Evolutionary conservation across 2,888 invertebrate genomes (phyloP), one percentile per base, ranked within the genome.

Genomic region (Drosophila neonasuta): DNA sequence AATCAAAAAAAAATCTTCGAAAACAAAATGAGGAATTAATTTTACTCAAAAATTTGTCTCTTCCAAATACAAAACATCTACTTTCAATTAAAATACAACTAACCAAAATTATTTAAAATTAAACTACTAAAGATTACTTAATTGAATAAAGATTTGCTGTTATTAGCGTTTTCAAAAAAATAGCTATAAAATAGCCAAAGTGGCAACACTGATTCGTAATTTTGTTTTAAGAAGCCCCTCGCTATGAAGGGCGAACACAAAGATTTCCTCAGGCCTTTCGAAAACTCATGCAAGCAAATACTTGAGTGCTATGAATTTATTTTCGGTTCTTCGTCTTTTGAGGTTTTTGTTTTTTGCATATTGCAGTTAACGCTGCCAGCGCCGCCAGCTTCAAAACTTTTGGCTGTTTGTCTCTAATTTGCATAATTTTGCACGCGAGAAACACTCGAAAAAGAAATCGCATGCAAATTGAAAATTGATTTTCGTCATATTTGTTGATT

Each of bases 381-480:
- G 9, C 20, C 41, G 49, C 32, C 52, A 54, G 48, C 42, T 59
- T 59, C 52, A 52, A 65, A 57, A 54, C 20, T 59, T 50, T 61
- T 56, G 39, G 39, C 15, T 50, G 17, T 55, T 67, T 76, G 52
- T 64, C 56, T 46, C 56, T 46, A 76, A 80, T 80, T 80, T 85
- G 77, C 83, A 80, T 80, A 82, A 76, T 68, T 82, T 82, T 69
- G 80, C 86, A 85, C 76, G 86, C 80, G 68, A 80, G 48, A 68
- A 80, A 70, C 66, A 81, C 79, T 74, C 67, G 48, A 68, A 68
- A 49, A 70, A 68, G 61, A 79, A 76, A 82, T 74, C 61, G 75
- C 79, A 86, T 84, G 80, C 80, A 80, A 80, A 80, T 86, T 80
- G 70, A 80, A 80, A 80, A 86, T 81, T 83, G 84, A 83, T 86